These are phyloP conservation scores for Taxidea taxus DNA, from an alignment of 2,113 vertebrate genomes.

Conservation along the genomic window DNA sequence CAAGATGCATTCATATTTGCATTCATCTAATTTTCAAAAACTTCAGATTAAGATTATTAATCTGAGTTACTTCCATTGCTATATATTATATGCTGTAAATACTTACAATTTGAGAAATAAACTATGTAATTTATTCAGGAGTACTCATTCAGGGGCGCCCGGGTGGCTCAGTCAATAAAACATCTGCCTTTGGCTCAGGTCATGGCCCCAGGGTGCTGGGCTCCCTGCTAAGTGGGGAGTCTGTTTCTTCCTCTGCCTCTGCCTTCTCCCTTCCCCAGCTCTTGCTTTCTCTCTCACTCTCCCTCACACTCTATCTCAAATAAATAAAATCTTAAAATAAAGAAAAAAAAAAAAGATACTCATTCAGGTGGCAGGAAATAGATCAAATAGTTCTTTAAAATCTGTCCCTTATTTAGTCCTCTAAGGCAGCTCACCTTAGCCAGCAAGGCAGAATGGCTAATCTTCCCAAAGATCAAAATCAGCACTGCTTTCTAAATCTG, in stretches of 20 bases:
- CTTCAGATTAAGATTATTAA: background rate
- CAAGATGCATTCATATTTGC: background rate
- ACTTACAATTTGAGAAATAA: background rate
- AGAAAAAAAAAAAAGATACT: background rate
- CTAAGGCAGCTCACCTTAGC: background rate
- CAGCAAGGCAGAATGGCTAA: constrained; percentile 48
- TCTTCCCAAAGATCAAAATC: constrained; percentile 42
- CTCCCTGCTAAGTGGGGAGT: background rate
- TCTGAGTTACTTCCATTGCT: background rate
- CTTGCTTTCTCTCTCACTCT: background rate
- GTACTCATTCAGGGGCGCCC: background rate
- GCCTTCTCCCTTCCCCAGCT: background rate
- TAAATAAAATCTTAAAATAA: background rate
- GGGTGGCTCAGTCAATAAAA: background rate
- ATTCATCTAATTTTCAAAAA: background rate
- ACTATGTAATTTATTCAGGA: background rate
- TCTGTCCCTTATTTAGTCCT: constrained; percentile 45
- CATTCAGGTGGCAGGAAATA: background rate
- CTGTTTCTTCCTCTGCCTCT: background rate
- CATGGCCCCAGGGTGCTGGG: background rate
- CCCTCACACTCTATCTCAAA: background rate
- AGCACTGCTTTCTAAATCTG: background rate
- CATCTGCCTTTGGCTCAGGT: background rate
- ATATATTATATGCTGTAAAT: background rate
- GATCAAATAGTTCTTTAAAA: constrained; percentile 24